Percentiles rank a stretch among this genome's conserved stretches.
These are phyloP conservation scores for Crossaster papposus DNA, from an alignment of 53 echinoderm and acorn worm species.

Conservation along the genomic window DNA sequence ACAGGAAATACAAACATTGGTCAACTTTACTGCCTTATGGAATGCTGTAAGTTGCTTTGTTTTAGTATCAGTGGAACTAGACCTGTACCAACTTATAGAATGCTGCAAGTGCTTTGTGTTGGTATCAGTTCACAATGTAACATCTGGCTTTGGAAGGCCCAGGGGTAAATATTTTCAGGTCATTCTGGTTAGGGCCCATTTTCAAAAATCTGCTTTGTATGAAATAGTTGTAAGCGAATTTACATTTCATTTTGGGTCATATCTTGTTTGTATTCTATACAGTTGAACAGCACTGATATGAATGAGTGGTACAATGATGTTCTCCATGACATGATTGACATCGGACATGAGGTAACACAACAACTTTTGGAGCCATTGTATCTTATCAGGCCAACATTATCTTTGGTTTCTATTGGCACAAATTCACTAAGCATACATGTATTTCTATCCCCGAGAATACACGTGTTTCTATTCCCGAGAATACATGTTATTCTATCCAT, in stretches of 20 bases:
- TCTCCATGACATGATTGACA: constrained; percentile 46
- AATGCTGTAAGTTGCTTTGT: constrained; percentile 44
- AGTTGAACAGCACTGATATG: constrained; percentile 64
- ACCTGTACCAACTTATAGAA: constrained; percentile 17
- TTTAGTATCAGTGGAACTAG: not conserved
- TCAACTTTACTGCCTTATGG: constrained; percentile 16
- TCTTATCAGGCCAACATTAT: too few relatives aligned
- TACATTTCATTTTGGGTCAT: too few relatives aligned
- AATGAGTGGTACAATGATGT: constrained; percentile 30
- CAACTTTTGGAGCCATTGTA: not conserved
- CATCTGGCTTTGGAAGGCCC: too few relatives aligned
- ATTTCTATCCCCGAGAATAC: too few relatives aligned
- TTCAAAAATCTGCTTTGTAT: too few relatives aligned
- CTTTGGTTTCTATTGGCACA: too few relatives aligned
- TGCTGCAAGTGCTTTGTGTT: constrained; percentile 33
- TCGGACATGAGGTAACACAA: not conserved
- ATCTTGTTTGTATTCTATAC: not conserved
- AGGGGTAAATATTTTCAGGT: too few relatives aligned
- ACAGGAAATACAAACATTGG: constrained; percentile 46
- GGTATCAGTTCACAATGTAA: not conserved
- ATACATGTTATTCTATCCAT: too few relatives aligned
- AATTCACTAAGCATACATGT: too few relatives aligned
- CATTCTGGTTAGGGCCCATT: too few relatives aligned
- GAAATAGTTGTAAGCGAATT: too few relatives aligned
- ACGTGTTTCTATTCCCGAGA: not conserved